Conservation (phyloP, 2,888 invertebrate genomes). For the Rugalucina vietnamica region DNA sequence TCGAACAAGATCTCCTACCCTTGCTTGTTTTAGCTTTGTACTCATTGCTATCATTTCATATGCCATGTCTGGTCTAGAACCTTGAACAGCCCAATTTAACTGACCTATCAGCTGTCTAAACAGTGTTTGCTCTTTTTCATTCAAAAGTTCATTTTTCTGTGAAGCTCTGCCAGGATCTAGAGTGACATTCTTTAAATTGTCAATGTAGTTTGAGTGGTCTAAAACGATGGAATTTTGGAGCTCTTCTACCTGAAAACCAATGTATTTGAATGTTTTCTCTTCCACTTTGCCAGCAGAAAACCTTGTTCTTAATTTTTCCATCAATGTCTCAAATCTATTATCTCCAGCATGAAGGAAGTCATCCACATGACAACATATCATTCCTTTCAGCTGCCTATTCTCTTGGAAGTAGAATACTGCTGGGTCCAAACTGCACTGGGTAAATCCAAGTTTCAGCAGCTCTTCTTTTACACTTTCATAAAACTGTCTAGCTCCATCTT, state of each 20-base stretch:
- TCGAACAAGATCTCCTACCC: slow-evolving; percentile 30
- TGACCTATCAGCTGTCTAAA: too few relatives aligned
- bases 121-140: neutral
- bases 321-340: neutral
- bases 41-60: slow-evolving; percentile 51
- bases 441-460: slow-evolving; percentile 27
- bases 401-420: neutral
- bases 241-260: slow-evolving; percentile 40
- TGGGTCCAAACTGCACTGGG: neutral
- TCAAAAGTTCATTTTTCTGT: neutral
- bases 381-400: slow-evolving; percentile 3
- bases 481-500: slow-evolving; percentile 59
- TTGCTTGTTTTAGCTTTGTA: slow-evolving; percentile 44
- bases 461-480: slow-evolving; percentile 51
- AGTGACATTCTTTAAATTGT: neutral
- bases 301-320: slow-evolving; percentile 11
- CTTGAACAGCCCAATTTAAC: too few relatives aligned
- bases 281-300: slow-evolving; percentile 20
- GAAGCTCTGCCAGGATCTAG: slow-evolving; percentile 24
- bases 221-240: neutral
- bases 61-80: too few relatives aligned
- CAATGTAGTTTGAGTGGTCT: slow-evolving; percentile 23
- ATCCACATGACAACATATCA: slow-evolving; percentile 44
- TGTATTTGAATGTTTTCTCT: slow-evolving; percentile 33
- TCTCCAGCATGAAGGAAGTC: slow-evolving; percentile 43